phyloP scores from a whole-genome alignment of 2,888 invertebrate genomes.

The Gisinianus flammeolus region DNA sequence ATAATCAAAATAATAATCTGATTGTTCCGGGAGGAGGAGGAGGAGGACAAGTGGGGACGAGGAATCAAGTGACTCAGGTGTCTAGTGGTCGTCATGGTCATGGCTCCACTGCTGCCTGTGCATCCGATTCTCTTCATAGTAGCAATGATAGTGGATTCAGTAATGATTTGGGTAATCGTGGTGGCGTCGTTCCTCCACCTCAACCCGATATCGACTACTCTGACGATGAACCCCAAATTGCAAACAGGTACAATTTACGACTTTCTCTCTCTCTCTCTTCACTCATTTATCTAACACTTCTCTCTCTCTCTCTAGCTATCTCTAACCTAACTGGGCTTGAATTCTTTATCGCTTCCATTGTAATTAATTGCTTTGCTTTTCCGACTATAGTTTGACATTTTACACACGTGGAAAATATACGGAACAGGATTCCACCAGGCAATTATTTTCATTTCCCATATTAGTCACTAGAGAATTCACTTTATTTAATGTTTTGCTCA shows the following conservation, averaged over 20 bases:
- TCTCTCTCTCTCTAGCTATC: no score
- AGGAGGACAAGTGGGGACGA: background rate
- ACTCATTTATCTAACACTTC: no score
- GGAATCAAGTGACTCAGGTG: background rate
- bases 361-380: no score
- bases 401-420: no score
- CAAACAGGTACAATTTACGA: conserved; percentile 46
- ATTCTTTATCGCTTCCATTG: no score
- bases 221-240: conserved; percentile 72
- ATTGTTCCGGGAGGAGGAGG: background rate
- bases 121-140: conserved; percentile 76
- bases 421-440: no score
- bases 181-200: conserved; percentile 70
- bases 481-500: background rate
- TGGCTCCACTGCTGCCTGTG: conserved; percentile 52
- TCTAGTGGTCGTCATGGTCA: background rate
- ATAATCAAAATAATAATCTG: conserved; percentile 28
- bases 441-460: no score
- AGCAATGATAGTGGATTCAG: conserved; percentile 92
- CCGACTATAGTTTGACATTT: background rate
- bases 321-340: no score
- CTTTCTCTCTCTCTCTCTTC: background rate
- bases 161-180: conserved; percentile 67
- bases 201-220: conserved; percentile 90
- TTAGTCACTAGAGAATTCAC: background rate